Evolutionary conservation across 2,113 vertebrate genomes (phyloP), one percentile per base, ranked within the genome.

Genomic region (Phyllopteryx taeniolatus): DNA sequence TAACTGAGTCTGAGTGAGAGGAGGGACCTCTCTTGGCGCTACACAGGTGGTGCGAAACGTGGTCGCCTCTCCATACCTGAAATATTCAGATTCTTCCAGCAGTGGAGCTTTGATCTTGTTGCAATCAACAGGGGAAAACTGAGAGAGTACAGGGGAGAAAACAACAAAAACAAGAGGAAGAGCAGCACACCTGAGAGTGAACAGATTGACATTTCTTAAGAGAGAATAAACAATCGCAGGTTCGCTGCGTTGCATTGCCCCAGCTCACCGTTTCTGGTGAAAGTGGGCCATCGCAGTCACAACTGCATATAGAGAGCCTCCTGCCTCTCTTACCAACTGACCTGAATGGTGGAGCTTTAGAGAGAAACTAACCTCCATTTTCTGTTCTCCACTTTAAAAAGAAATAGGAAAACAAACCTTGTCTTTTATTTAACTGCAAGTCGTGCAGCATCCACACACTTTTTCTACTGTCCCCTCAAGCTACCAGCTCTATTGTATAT

Each of bases 211-310:
- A 88, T 92, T 91, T 92, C 92, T 92, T 91, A 90, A 92, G 90
- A 93, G 91, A 91, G 91, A 93, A 92, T 93, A 93, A 93, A 92
- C 90, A 92, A 91, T 91, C 33, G 90, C 86, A 85, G 91, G 88
- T 91, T 91, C 87, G 85, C 82, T 68, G 81, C 70, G 84, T 75
- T 82, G 81, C 81, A 33, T 74, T 9, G 73, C 85, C 80, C 72
- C 80, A 12, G 64, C 71, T 74, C 54, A 43, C 74, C 39, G 72
- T 89, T 75, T 54, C 73, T 79, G 85, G 82, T 91, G 78, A 92
- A 93, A 94, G 87, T 93, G 93, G 92, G 92, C 88, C 92, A 92
- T 68, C 2, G 57, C 46, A 31, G 62, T 62, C 78, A 74, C 78
- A 76, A 65, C 80, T 72, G 76, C 74, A 42, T 80, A 81, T 78